phyloP scores from a whole-genome alignment of 92 coral and sea anemone genomes.

The Actinostola sp. region DNA sequence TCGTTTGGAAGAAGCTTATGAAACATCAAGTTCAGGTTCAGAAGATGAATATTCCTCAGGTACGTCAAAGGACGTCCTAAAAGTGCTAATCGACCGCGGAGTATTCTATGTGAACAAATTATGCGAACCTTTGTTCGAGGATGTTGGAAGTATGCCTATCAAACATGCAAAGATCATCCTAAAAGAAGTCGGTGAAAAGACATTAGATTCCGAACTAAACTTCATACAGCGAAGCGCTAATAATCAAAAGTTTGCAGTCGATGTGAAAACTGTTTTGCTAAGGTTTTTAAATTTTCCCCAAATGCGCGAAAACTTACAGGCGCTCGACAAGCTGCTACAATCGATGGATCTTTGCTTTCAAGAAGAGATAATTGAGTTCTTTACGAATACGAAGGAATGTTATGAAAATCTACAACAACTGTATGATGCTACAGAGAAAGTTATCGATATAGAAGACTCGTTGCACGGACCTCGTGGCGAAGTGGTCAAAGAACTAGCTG shows the following conservation, averaged over 20 bases:
- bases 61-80: not conserved
- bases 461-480: constrained; percentile 14
- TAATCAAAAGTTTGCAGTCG: not conserved
- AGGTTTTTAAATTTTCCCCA: not conserved
- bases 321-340: not conserved
- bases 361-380: not conserved
- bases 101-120: not conserved
- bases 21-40: too few species aligned
- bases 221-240: not conserved
- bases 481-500: constrained; percentile 41
- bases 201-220: constrained; percentile 3
- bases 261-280: not conserved
- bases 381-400: not conserved
- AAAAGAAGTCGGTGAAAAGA: not conserved
- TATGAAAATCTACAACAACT: constrained; percentile 13
- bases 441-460: constrained; percentile 36
- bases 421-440: constrained; percentile 18
- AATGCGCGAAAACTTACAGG: constrained; percentile 7
- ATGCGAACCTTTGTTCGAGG: not conserved
- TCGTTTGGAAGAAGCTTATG: not conserved
- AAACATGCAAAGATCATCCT: not conserved
- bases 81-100: not conserved
- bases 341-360: not conserved
- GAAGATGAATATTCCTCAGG: too few species aligned
- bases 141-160: not conserved